Percentiles rank a stretch among this genome's conserved stretches.
Conservation (phyloP, 2,888 invertebrate genomes). For the Aelia acuminata region DNA sequence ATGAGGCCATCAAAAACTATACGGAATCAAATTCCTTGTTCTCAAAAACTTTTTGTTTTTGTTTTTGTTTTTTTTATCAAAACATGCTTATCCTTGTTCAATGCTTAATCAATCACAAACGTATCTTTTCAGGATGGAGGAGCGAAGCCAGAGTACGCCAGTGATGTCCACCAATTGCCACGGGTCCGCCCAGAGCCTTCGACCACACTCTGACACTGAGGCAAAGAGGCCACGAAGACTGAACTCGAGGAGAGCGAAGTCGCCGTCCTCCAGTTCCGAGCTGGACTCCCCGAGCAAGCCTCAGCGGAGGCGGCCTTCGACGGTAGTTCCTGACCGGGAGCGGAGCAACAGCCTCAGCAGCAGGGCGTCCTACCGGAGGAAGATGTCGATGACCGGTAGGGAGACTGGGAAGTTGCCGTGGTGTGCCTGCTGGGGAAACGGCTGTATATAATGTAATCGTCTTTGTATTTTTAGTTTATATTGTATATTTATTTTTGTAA, state of each 20-base stretch:
- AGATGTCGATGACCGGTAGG: slow-evolving; percentile 77
- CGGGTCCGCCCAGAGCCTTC: slow-evolving; percentile 47
- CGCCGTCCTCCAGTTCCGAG: slow-evolving; percentile 70
- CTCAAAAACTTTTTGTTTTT: too few relatives aligned
- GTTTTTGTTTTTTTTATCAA: too few relatives aligned
- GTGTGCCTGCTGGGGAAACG: slow-evolving; percentile 90
- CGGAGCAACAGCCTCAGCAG: slow-evolving; percentile 77
- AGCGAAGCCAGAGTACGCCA: slow-evolving; percentile 61
- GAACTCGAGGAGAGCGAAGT: slow-evolving; percentile 58
- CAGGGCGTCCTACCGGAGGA: slow-evolving; percentile 74
- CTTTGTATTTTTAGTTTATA: too few relatives aligned
- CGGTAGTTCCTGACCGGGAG: slow-evolving; percentile 64
- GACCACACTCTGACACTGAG: slow-evolving; percentile 61
- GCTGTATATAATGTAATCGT: too few relatives aligned
- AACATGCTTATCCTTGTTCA: background rate
- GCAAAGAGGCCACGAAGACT: slow-evolving; percentile 58
- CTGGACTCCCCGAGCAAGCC: slow-evolving; percentile 70
- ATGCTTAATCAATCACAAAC: background rate
- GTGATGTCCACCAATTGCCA: slow-evolving; percentile 33
- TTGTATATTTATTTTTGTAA: too few relatives aligned
- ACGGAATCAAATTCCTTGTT: too few relatives aligned
- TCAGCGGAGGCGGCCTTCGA: slow-evolving; percentile 63
- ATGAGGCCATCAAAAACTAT: too few relatives aligned
- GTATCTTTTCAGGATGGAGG: slow-evolving; percentile 56
- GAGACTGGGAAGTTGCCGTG: slow-evolving; percentile 80